Conservation (phyloP, 2,888 invertebrate genomes). For the Nasonia oneida region DNA sequence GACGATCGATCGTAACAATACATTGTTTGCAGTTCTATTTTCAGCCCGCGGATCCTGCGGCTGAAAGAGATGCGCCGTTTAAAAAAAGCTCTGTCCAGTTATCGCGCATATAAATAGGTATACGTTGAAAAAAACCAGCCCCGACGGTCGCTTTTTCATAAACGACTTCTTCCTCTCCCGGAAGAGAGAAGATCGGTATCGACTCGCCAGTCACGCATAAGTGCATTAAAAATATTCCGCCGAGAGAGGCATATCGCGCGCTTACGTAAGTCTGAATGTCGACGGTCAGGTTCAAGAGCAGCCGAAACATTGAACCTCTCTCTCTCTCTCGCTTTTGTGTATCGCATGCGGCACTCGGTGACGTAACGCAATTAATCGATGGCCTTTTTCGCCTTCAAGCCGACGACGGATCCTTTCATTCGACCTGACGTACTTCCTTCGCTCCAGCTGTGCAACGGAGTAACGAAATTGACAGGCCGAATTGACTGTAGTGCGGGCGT, state of each 20-base stretch:
- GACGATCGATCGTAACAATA: neutral
- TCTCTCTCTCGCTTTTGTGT: neutral
- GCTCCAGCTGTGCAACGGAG: neutral
- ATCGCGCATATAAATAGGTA: neutral
- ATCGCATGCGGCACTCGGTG: neutral
- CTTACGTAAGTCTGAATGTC: constrained; percentile 34
- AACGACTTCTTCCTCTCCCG: neutral
- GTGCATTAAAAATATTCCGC: neutral
- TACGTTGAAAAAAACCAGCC: neutral
- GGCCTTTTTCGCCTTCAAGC: neutral
- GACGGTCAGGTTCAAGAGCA: constrained; percentile 61
- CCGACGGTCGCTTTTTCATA: neutral
- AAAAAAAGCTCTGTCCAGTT: neutral
- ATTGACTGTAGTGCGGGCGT: too few relatives aligned
- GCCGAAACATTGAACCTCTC: constrained; percentile 46
- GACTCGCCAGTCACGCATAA: neutral
- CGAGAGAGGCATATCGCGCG: neutral
- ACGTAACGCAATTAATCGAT: constrained; percentile 32
- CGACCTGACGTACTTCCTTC: too few relatives aligned
- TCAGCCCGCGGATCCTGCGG: neutral
- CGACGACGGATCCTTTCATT: neutral
- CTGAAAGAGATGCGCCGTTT: neutral
- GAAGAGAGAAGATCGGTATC: neutral
- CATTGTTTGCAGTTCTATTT: constrained; percentile 10
- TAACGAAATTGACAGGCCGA: neutral